Conservation (phyloP, 2,113 vertebrate genomes). For the Peucedramus taeniatus region DNA sequence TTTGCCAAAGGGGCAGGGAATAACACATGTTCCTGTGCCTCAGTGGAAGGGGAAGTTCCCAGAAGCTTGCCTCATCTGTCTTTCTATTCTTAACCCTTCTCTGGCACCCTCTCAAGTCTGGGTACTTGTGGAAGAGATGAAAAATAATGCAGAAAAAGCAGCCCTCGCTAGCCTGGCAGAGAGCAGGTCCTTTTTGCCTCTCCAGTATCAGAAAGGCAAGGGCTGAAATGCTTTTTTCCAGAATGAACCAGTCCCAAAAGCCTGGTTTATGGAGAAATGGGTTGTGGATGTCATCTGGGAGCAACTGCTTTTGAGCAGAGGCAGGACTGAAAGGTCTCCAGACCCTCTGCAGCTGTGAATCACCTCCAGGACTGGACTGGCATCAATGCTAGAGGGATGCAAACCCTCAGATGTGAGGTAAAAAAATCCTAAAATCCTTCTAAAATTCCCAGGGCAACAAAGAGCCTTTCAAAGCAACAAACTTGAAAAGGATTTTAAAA, state of each 20-base stretch:
- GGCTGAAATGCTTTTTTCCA: not conserved
- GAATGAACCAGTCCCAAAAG: not conserved
- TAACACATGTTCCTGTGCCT: conserved; percentile 14
- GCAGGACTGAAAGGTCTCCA: not conserved
- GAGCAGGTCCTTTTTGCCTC: not conserved
- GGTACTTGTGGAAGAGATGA: not conserved
- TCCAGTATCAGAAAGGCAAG: not conserved
- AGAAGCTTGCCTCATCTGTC: conserved; percentile 33
- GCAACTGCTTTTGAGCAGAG: not conserved
- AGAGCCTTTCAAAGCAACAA: not conserved
- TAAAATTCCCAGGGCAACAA: not conserved
- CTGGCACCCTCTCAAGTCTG: not conserved
- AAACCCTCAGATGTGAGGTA: not conserved
- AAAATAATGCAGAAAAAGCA: not conserved
- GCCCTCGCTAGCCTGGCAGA: not conserved
- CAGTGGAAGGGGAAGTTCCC: conserved; percentile 15
- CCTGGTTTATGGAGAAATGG: not conserved
- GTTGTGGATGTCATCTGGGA: not conserved
- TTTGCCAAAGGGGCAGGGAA: conserved; percentile 51
- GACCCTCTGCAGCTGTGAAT: not conserved
- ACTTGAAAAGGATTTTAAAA: not conserved
- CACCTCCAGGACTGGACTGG: not conserved
- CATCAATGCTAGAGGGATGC: not conserved
- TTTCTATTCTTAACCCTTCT: conserved; percentile 52
- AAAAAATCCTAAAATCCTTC: not conserved